Conservation (phyloP, 2,113 vertebrate genomes). For the Chlorodrepanis virens region DNA sequence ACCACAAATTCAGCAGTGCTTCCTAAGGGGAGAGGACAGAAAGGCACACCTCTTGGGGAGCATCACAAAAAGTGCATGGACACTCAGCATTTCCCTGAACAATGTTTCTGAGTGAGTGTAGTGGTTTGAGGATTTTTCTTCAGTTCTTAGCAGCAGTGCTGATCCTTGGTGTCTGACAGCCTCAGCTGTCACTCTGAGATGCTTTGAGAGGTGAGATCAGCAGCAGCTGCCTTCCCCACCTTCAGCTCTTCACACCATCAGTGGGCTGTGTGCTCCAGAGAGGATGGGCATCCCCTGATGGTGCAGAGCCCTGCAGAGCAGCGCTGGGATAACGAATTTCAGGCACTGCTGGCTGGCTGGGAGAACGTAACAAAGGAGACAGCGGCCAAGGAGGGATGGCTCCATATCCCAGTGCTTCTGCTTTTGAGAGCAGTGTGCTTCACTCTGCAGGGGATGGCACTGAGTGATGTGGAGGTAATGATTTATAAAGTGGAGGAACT, state of each 20-base stretch:
- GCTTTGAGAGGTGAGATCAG: neutral
- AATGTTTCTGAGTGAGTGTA: rapidly evolving
- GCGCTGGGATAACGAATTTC: neutral
- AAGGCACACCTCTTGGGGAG: rapidly evolving
- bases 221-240: neutral
- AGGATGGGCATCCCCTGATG: neutral
- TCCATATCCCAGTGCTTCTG: neutral
- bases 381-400: neutral
- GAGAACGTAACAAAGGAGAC: neutral
- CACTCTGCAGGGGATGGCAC: neutral
- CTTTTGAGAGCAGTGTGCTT: neutral
- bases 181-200: neutral
- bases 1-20: neutral
- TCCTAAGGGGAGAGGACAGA: neutral
- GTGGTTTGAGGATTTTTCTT: neutral
- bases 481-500: neutral
- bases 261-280: neutral
- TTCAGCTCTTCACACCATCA: rapidly evolving
- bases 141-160: neutral
- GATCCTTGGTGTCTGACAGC: neutral
- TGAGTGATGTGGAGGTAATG: neutral
- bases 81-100: neutral
- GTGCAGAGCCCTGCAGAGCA: neutral
- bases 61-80: rapidly evolving
- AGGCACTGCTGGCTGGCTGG: neutral